Conservation (phyloP, 2,797 vertebrate genomes). For the Spondyliosoma cantharus region DNA sequence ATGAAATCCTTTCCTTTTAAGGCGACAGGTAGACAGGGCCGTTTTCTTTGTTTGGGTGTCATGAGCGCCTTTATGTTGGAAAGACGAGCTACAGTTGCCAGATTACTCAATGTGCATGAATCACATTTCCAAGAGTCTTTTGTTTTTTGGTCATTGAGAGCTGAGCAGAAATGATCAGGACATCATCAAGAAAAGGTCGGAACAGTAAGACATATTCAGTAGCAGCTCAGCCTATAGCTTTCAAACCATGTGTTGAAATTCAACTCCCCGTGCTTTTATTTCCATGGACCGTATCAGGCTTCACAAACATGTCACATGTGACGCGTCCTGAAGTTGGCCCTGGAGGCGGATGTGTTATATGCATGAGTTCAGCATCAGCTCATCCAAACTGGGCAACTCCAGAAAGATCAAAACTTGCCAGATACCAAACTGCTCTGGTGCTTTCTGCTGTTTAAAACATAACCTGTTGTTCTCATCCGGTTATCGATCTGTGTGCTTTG, state of each 20-base stretch:
- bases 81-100: constrained; percentile 8
- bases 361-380: constrained; percentile 35
- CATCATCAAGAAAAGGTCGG: constrained; percentile 25
- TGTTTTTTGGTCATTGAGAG: constrained; percentile 15
- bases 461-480: constrained; percentile 69
- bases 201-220: background rate
- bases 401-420: background rate
- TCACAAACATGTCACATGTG: constrained; percentile 48
- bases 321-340: constrained; percentile 25
- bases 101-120: constrained; percentile 25
- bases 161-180: constrained; percentile 19
- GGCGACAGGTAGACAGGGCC: constrained; percentile 21
- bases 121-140: constrained; percentile 26
- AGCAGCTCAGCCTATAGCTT: constrained; percentile 16
- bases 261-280: constrained; percentile 41
- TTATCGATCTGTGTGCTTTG: constrained; percentile 74
- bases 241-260: constrained; percentile 42
- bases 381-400: constrained; percentile 41
- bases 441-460: constrained; percentile 69
- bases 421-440: constrained; percentile 14
- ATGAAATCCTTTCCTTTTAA: constrained; percentile 49
- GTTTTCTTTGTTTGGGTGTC: constrained; percentile 54
- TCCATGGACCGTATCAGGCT: constrained; percentile 36
- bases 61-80: constrained; percentile 21
- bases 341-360: constrained; percentile 39